A percentile compares a stretch with the other conserved stretches of the same genome.
phyloP scores from a whole-genome alignment of 2,113 vertebrate species.

The Crotalus horridus region DNA sequence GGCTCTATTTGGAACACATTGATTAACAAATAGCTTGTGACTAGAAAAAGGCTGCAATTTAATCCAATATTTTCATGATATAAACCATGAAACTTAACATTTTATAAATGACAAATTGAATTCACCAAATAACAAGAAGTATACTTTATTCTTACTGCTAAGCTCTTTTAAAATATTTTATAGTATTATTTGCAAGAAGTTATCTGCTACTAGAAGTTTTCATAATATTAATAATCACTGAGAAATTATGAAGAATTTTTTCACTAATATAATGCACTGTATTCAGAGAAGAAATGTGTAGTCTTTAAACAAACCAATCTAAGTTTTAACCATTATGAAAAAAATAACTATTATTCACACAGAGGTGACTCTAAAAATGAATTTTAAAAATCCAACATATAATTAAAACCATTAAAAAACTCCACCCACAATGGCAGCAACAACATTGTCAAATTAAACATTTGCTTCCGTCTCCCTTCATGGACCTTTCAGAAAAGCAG shows the following conservation, averaged over 20 bases:
- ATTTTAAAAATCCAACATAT: background rate
- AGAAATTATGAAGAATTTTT: background rate
- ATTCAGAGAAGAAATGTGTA: slow-evolving; percentile 11
- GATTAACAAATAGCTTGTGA: slow-evolving; percentile 9
- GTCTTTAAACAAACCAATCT: background rate
- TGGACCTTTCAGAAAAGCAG: background rate
- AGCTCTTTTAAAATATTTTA: background rate
- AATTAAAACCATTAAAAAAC: background rate
- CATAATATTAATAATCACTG: background rate
- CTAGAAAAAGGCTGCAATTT: slow-evolving; percentile 31
- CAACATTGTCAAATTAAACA: background rate
- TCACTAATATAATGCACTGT: background rate
- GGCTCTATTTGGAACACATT: background rate
- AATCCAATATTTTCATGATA: background rate
- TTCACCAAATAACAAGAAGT: background rate
- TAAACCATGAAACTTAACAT: slow-evolving; percentile 20
- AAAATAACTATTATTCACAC: slow-evolving; percentile 22
- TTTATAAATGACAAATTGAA: slow-evolving; percentile 8
- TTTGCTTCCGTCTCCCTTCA: background rate
- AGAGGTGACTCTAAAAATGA: background rate
- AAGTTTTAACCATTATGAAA: slow-evolving; percentile 3
- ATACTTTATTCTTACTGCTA: background rate
- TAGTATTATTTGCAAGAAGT: background rate
- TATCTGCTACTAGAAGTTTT: background rate
- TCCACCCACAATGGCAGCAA: background rate